These are phyloP conservation scores for Drosophila aff. DNA, from an alignment of 1,140 invertebrate species.

Conservation along the genomic window DNA sequence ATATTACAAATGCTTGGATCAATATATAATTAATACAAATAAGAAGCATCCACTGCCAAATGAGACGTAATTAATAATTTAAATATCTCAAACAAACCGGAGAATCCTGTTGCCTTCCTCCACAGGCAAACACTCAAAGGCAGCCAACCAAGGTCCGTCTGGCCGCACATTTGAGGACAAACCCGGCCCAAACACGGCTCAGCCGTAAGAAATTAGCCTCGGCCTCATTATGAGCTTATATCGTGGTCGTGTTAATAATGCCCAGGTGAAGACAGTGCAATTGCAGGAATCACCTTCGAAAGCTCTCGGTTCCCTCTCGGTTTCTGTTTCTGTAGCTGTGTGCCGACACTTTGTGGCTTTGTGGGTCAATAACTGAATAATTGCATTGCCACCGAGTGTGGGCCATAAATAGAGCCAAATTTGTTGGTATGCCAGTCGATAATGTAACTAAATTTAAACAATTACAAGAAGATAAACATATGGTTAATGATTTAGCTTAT, in stretches of 20 bases:
- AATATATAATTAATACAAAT: not conserved
- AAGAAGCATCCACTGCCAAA: too few species aligned
- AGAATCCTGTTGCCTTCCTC: constrained; percentile 1
- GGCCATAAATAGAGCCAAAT: constrained; percentile 37
- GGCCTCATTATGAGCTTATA: constrained; percentile 78
- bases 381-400: constrained; percentile 44
- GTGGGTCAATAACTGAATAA: constrained; percentile 80
- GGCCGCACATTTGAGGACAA: constrained; percentile 61
- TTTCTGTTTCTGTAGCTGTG: constrained; percentile 15
- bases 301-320: not conserved
- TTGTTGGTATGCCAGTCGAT: constrained; percentile 1
- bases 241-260: constrained; percentile 76
- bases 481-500: too few species aligned
- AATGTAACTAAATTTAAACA: constrained; percentile 8
- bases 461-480: not conserved
- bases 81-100: not conserved
- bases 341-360: constrained; percentile 71
- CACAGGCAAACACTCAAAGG: constrained; percentile 33
- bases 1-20: too few species aligned
- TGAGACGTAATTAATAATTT: not conserved
- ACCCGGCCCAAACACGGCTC: constrained; percentile 19
- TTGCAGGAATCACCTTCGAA: constrained; percentile 10
- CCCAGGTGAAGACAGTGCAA: constrained; percentile 59
- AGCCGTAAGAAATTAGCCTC: constrained; percentile 56
- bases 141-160: not conserved